Conservation (phyloP, 2,888 invertebrate genomes). For the Coleophora deauratella region DNA sequence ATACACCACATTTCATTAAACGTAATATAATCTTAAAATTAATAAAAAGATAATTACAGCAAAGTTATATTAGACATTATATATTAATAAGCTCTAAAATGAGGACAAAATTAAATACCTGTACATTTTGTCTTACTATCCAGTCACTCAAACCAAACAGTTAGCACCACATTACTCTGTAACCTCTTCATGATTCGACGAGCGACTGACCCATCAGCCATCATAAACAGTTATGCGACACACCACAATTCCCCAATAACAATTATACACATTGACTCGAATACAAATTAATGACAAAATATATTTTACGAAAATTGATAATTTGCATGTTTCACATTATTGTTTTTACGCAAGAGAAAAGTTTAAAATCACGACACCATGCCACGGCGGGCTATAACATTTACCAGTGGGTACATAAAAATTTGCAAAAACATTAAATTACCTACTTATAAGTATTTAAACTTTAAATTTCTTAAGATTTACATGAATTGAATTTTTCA, state of each 20-base stretch:
- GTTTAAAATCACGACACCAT: too few species aligned
- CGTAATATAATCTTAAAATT: conserved; percentile 56
- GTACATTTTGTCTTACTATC: conserved; percentile 50
- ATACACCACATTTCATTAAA: conserved; percentile 33
- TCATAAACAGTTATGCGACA: conserved; percentile 20
- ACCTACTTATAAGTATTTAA: too few species aligned
- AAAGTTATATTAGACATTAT: conserved; percentile 56
- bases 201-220: conserved; percentile 41
- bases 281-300: conserved; percentile 24
- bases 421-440: too few species aligned
- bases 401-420: too few species aligned
- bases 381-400: too few species aligned
- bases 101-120: conserved; percentile 66
- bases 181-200: conserved; percentile 37
- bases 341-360: conserved; percentile 22
- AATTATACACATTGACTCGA: conserved; percentile 26
- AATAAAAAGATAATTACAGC: conserved; percentile 67
- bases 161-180: conserved; percentile 63
- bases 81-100: conserved; percentile 73
- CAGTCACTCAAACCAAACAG: conserved; percentile 57
- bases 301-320: background rate
- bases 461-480: too few species aligned
- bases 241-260: conserved; percentile 16
- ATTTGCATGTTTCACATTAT: conserved; percentile 32
- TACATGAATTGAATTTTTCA: conserved; percentile 21